Evolutionary conservation across 2,888 invertebrate genomes (phyloP), one percentile per base, ranked within the genome.

Genomic region (Silvanus unidentatus): DNA sequence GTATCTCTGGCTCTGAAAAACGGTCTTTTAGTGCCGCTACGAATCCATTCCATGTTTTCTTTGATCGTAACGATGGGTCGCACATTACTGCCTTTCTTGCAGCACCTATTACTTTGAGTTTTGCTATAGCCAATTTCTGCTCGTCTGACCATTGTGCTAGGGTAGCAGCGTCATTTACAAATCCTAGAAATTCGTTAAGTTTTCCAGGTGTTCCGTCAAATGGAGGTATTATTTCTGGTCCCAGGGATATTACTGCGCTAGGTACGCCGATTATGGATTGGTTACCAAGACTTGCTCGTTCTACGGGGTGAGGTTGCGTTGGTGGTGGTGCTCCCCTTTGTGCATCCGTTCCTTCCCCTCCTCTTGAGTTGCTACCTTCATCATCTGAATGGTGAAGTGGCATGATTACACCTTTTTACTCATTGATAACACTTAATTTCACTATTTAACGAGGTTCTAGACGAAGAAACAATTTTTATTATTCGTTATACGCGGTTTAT

Each of bases 71-170:
- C 15, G 15, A 2, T 5, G 14, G 16, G n/a, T 37, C 37, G 6
- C 14, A 9, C 5, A 15, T 13, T 6, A 37, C 4, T n/a, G 37
- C 15, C n/a, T 16, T 37, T 37, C 16, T 13, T 4, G 37, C 37
- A 6, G 5, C 4, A 5, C 37, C 37, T 4, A 15, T 15, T 3
- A 37, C 13, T 37, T 37, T 37, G 13, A 37, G 15, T 16, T 16
- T 37, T 9, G 37, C 37, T 4, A 37, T 37, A n/a, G 14, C 5
- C 16, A 37, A 10, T 16, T 37, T 37, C n/a, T 37, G 37, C n/a
- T 13, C 3, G 4, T 37, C 37, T 9, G 37, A 6, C 37, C 37
- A 37, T 13, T n/a, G 6, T 3, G 15, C 37, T 3, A 37, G 16
- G 4, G 16, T 37, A 4, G 37, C 37, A n/a, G 37, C 16, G 10